These are phyloP conservation scores for Cacoxenus indagator DNA, from an alignment of 2,888 invertebrate genomes.

Conservation along the genomic window DNA sequence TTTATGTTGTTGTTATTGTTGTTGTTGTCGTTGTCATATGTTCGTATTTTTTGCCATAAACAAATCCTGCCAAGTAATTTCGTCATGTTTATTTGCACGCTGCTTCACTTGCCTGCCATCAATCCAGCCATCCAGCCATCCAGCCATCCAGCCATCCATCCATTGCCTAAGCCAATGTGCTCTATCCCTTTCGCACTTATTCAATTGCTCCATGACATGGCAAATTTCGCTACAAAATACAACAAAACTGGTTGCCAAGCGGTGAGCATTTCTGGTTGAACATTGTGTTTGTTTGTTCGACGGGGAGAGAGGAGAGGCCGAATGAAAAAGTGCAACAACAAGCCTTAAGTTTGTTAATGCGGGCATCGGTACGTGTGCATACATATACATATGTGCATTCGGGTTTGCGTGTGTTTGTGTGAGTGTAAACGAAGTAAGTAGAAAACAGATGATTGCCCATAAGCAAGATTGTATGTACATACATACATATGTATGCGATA, in stretches of 20 bases:
- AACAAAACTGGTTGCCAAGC: conserved; percentile 56
- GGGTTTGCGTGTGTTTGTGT: conserved; percentile 31
- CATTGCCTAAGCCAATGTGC: too few species aligned
- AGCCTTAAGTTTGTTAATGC: conserved; percentile 46
- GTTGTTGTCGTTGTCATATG: conserved; percentile 19
- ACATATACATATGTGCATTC: conserved; percentile 16
- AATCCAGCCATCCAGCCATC: too few species aligned
- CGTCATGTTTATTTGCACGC: conserved; percentile 41
- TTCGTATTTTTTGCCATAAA: conserved; percentile 23
- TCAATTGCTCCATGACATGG: conserved; percentile 35
- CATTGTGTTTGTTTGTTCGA: conserved; percentile 48
- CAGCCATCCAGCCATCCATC: too few species aligned
- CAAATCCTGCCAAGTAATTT: conserved; percentile 54
- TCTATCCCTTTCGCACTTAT: conserved; percentile 56
- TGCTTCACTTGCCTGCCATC: neutral
- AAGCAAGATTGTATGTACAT: conserved; percentile 43
- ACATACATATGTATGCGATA: neutral
- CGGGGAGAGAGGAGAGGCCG: conserved; percentile 45
- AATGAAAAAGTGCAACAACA: conserved; percentile 33
- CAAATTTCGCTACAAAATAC: conserved; percentile 18
- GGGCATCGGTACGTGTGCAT: conserved; percentile 14
- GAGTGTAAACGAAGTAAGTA: conserved; percentile 43
- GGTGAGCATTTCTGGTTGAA: conserved; percentile 12
- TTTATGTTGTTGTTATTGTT: conserved; percentile 23
- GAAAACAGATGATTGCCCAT: conserved; percentile 62